Evolutionary conservation across 2,888 invertebrate genomes (phyloP).

Genomic region (Ctenicera cuprea): DNA sequence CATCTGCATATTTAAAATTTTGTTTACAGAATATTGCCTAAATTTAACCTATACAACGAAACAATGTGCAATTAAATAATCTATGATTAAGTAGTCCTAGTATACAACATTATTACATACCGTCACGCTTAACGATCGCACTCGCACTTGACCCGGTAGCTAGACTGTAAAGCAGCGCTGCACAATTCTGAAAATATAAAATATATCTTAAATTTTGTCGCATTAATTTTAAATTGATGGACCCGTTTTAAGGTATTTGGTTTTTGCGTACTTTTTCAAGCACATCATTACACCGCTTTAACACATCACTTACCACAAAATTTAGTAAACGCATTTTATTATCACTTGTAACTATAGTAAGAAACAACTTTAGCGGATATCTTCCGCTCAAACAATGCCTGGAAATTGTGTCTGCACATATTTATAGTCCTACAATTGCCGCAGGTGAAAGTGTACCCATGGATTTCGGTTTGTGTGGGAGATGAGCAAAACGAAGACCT

Average conservation of each 20-base stretch:
- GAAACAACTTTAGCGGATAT: constrained; percentile 50
- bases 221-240: background rate
- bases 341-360: background rate
- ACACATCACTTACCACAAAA: constrained; percentile 48
- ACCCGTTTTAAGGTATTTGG: background rate
- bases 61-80: background rate
- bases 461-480: constrained; percentile 58
- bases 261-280: background rate
- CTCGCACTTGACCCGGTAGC: constrained; percentile 55
- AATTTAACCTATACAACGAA: background rate
- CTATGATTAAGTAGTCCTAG: background rate
- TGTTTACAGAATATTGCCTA: no score
- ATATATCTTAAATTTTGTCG: background rate
- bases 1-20: no score
- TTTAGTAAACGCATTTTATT: constrained; percentile 37
- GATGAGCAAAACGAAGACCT: constrained; percentile 52
- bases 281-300: background rate
- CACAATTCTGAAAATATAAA: constrained; percentile 62
- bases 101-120: constrained; percentile 60
- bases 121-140: constrained; percentile 66
- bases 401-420: constrained; percentile 56
- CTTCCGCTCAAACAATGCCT: constrained; percentile 58
- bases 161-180: constrained; percentile 61
- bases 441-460: constrained; percentile 58
- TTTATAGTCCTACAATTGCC: constrained; percentile 56